Base-by-base conservation (phyloP, 2,888 invertebrate genomes). In the Pecten maximus region DNA sequence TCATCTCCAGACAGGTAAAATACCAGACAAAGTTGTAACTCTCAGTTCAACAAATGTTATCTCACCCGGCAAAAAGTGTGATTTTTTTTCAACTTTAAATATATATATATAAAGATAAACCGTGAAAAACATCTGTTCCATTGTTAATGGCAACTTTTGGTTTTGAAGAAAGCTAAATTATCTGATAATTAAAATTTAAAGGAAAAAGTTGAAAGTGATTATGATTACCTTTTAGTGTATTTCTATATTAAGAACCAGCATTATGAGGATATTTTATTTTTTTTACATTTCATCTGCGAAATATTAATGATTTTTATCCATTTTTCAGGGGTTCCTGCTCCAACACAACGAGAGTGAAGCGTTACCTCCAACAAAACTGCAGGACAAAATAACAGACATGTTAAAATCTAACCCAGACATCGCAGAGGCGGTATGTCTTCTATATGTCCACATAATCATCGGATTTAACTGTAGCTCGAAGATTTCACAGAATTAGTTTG, bases 261-360 rank as follows among this genome's bases (percentile, higher is more conserved):
- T n/a, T n/a, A n/a, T n/a, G 44, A 44, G 44, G 4, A 8, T 44
- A 44, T 8, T 8, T 44, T 44, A 4, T 44, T 44, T 44, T 8
- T 12, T 12, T 44, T 12, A 44, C 44, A 44, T 54, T 19, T 54
- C 54, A 54, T 23, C 54, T n/a, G n/a, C 23, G 19, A 3, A 54
- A 0, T 54, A 23, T 3, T 54, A 54, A 10, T 54, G 16, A 88
- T 74, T 54, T 35, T n/a, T 74, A 12, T 88, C 35, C 89, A 2
- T 40, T 87, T 91, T 93, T 39, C 92, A 96, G 97, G 98, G 98
- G 16, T 98, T 98, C 93, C 97, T 98, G 89, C 96, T 99, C 90
- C 98, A 98, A 96, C 98, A 98, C 87, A 98, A 98, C 96, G 98
- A 98, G 96, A 97, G 97, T 89, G 98, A 98, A 95, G 98, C 99